phyloP scores from a whole-genome alignment of 1,140 invertebrate genomes.

The Cyrtorhinus lividipennis region DNA sequence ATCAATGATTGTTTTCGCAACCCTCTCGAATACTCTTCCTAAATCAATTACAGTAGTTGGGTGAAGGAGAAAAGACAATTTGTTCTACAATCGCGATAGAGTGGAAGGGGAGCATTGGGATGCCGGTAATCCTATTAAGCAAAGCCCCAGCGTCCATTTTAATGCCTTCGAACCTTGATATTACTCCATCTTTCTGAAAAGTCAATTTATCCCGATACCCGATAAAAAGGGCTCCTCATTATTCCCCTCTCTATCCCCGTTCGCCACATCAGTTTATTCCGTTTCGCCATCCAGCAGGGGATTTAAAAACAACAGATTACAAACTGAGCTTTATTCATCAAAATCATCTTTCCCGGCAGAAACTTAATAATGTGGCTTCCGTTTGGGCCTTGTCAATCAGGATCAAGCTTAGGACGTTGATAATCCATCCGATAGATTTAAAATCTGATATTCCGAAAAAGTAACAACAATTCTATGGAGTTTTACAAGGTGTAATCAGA shows the following conservation, averaged over 20 bases:
- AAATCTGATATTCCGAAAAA: no score
- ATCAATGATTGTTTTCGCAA: no score
- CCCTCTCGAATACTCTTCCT: no score
- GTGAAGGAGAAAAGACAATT: not conserved
- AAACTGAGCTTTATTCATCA: not conserved
- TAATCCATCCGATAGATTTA: no score
- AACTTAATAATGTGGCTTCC: no score
- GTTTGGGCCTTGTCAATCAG: no score
- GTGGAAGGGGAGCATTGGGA: not conserved
- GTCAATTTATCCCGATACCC: slow-evolving; percentile 4
- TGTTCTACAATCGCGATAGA: not conserved
- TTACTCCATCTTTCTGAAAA: not conserved
- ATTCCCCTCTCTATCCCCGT: not conserved
- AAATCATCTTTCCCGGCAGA: no score
- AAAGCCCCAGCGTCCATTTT: not conserved
- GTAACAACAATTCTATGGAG: no score
- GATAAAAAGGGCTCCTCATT: slow-evolving; percentile 3
- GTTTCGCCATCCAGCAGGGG: not conserved
- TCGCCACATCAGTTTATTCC: not conserved
- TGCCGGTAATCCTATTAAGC: slow-evolving; percentile 4
- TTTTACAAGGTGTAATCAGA: no score
- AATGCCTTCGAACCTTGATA: not conserved
- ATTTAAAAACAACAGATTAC: slow-evolving; percentile 1
- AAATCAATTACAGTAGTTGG: not conserved
- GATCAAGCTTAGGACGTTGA: no score